phyloP scores from a whole-genome alignment of 2,888 invertebrate genomes.

The Dolichopus griseipennis region DNA sequence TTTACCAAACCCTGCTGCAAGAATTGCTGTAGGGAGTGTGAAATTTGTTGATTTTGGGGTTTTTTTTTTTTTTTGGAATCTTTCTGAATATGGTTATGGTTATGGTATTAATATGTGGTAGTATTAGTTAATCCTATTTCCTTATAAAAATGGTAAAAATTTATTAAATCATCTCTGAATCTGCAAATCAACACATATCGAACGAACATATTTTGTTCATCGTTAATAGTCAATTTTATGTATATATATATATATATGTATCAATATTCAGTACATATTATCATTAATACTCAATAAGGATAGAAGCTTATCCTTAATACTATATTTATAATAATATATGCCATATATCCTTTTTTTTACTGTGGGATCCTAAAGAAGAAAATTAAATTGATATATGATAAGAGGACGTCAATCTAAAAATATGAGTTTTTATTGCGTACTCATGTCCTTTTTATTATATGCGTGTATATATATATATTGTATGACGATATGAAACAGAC shows the following conservation, averaged over 20 bases:
- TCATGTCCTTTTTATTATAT: not conserved
- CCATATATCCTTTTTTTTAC: not conserved
- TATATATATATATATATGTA: too few relatives aligned
- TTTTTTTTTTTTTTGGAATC: too few relatives aligned
- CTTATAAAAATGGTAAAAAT: not conserved
- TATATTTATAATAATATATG: not conserved
- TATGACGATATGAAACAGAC: too few relatives aligned
- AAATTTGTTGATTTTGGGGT: too few relatives aligned
- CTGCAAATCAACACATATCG: not conserved
- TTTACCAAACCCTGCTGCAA: too few relatives aligned
- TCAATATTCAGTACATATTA: too few relatives aligned
- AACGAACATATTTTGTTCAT: too few relatives aligned
- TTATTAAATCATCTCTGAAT: not conserved
- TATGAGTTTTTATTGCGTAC: not conserved
- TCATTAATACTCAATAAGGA: not conserved
- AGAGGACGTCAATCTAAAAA: slow-evolving; percentile 4
- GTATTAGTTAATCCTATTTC: not conserved
- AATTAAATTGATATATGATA: slow-evolving; percentile 3
- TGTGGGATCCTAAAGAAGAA: not conserved
- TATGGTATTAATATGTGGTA: too few relatives aligned
- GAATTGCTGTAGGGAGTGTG: too few relatives aligned
- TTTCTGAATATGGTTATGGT: too few relatives aligned
- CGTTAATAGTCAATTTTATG: too few relatives aligned
- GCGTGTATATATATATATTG: too few relatives aligned
- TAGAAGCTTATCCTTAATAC: not conserved